Conservation (phyloP, 2,888 invertebrate species). For the Tromatobia lineatoria region DNA sequence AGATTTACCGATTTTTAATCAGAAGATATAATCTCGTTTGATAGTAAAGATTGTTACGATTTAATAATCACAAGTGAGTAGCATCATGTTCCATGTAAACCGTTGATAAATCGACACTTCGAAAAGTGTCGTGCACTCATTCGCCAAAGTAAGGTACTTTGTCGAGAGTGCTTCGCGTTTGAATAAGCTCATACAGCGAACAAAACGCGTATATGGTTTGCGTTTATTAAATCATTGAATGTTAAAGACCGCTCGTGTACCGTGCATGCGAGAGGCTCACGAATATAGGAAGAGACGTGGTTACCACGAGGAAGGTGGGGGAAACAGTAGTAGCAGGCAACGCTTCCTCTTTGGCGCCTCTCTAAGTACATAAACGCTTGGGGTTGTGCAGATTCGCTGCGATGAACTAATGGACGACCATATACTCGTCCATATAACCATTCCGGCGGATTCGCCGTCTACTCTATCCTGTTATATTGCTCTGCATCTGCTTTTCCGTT, state of each 20-base stretch:
- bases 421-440: conserved; percentile 41
- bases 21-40: not conserved
- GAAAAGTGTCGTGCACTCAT: not conserved
- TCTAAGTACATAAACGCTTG: conserved; percentile 67
- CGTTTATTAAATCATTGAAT: conserved; percentile 63
- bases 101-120: conserved; percentile 76
- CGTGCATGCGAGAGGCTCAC: conserved; percentile 40
- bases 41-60: not conserved
- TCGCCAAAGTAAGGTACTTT: conserved; percentile 18
- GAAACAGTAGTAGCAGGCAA: conserved; percentile 41
- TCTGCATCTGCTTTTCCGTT: conserved; percentile 12
- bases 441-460: conserved; percentile 37
- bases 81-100: not conserved
- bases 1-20: no score
- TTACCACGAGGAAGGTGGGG: conserved; percentile 52
- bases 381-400: conserved; percentile 56
- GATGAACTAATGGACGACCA: conserved; percentile 65
- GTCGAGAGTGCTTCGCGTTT: conserved; percentile 19
- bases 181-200: conserved; percentile 12
- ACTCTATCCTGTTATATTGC: conserved; percentile 14
- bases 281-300: conserved; percentile 64
- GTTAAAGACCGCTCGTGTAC: conserved; percentile 47
- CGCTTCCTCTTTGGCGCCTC: conserved; percentile 69
- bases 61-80: conserved; percentile 37
- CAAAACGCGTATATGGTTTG: conserved; percentile 55